Evolutionary conservation across 1,140 invertebrate genomes (phyloP).

Genomic region (Eupristina koningsbergeri): DNA sequence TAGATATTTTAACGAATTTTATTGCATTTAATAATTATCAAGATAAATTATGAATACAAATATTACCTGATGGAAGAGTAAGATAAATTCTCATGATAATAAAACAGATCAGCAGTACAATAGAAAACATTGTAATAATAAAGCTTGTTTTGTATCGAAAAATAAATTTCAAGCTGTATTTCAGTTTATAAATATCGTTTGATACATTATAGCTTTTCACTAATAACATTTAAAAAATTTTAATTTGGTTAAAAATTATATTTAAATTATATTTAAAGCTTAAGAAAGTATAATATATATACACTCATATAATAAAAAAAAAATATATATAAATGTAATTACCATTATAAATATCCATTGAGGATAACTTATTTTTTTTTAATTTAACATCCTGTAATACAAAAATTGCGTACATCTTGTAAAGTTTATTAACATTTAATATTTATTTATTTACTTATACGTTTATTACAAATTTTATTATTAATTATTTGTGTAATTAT

Average conservation of each 20-base stretch:
- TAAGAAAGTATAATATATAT: neutral
- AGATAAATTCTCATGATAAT: slow-evolving; percentile 27
- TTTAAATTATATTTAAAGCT: too few relatives aligned
- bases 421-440: neutral
- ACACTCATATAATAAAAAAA: neutral
- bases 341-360: slow-evolving; percentile 27
- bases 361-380: neutral
- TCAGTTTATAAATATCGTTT: slow-evolving; percentile 15
- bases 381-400: slow-evolving; percentile 28
- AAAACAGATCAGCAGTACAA: neutral
- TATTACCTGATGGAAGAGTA: slow-evolving; percentile 22
- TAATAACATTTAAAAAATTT: slow-evolving; percentile 14
- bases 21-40: neutral
- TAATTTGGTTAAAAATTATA: too few relatives aligned
- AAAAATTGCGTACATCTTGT: neutral
- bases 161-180: neutral
- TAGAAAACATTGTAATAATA: neutral
- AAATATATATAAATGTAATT: neutral
- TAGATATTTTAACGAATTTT: neutral
- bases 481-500: too few relatives aligned
- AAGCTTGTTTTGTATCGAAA: slow-evolving; percentile 20
- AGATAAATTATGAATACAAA: neutral
- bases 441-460: neutral
- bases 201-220: slow-evolving; percentile 13
- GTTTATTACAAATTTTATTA: too few relatives aligned